Conservation (phyloP, 2,888 invertebrate species). For the Metopia argyrocephala region DNA sequence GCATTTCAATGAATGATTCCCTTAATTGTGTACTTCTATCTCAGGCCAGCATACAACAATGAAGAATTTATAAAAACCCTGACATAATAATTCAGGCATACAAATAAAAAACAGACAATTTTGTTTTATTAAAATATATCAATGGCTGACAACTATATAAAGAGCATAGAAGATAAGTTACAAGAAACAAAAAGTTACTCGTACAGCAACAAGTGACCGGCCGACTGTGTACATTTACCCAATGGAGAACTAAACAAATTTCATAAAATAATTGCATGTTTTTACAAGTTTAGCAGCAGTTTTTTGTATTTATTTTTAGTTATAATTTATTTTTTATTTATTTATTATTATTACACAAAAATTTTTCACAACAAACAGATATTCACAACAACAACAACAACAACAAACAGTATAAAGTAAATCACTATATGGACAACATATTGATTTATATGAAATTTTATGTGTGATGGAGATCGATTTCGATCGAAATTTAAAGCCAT, state of each 20-base stretch:
- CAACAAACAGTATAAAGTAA: neutral
- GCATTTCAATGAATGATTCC: neutral
- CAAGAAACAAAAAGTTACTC: neutral
- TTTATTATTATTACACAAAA: neutral
- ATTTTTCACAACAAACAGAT: neutral
- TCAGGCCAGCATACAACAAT: neutral
- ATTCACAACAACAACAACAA: neutral
- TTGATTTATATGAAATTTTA: neutral
- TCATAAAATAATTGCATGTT: neutral
- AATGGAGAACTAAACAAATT: neutral
- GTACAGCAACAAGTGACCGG: neutral
- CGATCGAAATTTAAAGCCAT: too few species aligned
- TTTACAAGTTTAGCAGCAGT: too few species aligned
- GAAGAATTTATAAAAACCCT: constrained; percentile 38
- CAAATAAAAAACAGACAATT: constrained; percentile 9
- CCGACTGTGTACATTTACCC: too few species aligned
- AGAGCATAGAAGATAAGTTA: neutral
- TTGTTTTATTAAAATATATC: neutral
- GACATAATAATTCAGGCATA: constrained; percentile 49
- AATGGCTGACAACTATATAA: neutral
- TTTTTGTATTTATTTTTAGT: too few species aligned
- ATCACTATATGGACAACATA: neutral
- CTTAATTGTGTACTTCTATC: neutral
- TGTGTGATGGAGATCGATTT: too few species aligned
- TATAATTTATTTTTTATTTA: neutral